Percentiles rank a stretch among this genome's conserved stretches.
Conservation (phyloP, 37 sponge, comb jelly and placozoan genomes). For the Theonella swinhoei region DNA sequence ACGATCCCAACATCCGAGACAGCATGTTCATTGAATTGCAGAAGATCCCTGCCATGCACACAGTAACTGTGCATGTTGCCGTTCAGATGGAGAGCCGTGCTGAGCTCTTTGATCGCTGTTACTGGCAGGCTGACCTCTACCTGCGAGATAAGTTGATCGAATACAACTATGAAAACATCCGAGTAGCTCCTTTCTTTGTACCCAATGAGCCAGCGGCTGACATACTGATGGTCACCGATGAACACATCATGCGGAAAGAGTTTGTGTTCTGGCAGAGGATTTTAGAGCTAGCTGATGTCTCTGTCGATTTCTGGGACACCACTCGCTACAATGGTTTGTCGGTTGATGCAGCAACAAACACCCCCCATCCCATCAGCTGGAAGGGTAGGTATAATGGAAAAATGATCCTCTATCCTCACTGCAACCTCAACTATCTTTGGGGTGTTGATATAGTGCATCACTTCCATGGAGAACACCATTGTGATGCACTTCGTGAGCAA, state of each 20-base stretch:
- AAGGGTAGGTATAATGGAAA: conserved; percentile 59
- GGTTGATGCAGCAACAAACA: conserved; percentile 44
- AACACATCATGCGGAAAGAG: conserved; percentile 63
- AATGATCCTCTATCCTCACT: conserved; percentile 77
- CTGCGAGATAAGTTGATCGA: conserved; percentile 84
- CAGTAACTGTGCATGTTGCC: conserved; percentile 56
- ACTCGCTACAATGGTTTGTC: conserved; percentile 73
- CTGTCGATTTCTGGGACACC: conserved; percentile 85
- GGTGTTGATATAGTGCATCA: conserved; percentile 63
- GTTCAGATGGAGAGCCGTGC: conserved; percentile 81
- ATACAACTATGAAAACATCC: conserved; percentile 71
- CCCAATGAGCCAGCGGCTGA: conserved; percentile 72
- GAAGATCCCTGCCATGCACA: conserved; percentile 61
- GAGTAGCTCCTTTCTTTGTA: conserved; percentile 74
- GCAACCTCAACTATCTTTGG: conserved; percentile 32
- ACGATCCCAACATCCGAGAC: conserved; percentile 69
- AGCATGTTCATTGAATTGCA: conserved; percentile 72
- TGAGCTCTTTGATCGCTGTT: conserved; percentile 78
- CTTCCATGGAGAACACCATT: conserved; percentile 58
- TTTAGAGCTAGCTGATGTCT: conserved; percentile 50
- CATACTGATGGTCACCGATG: conserved; percentile 67
- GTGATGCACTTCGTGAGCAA: conserved; percentile 30
- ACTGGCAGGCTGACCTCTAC: conserved; percentile 75
- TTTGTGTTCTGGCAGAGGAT: conserved; percentile 84
- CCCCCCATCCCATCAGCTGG: conserved; percentile 65